Percentiles rank a stretch among this genome's conserved stretches.
These are phyloP conservation scores for Odontophorus gujanensis DNA, from an alignment of 2,113 vertebrate species.

Conservation along the genomic window DNA sequence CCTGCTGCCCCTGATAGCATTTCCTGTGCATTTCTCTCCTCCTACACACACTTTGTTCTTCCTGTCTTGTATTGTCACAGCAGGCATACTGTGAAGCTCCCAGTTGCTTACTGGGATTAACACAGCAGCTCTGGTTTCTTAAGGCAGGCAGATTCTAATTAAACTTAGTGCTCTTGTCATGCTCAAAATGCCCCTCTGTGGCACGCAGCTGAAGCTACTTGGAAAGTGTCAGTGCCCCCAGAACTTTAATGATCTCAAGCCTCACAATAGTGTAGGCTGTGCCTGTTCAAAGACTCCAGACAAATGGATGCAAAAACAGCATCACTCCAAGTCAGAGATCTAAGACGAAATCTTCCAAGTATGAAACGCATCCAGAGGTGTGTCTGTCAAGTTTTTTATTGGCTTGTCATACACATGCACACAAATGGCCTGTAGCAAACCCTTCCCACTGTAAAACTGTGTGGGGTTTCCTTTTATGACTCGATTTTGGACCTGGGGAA, in stretches of 20 bases:
- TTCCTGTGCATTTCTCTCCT: constrained; percentile 31
- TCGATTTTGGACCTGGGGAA: neutral
- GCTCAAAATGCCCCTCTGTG: neutral
- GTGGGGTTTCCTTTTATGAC: neutral
- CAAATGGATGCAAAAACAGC: neutral
- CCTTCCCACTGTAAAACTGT: neutral
- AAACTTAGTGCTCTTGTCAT: neutral
- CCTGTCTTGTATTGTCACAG: neutral
- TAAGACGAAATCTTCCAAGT: neutral
- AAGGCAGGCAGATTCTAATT: neutral
- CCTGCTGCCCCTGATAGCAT: constrained; percentile 25
- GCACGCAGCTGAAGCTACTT: neutral
- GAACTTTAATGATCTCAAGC: neutral
- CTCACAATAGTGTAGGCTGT: neutral
- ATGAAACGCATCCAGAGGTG: neutral
- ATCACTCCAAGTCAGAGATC: neutral
- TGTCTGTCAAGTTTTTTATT: neutral
- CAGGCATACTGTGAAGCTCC: neutral
- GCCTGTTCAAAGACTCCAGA: neutral
- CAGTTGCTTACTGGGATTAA: constrained; percentile 34
- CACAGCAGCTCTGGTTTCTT: neutral
- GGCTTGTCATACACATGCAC: neutral
- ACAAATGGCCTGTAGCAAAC: neutral
- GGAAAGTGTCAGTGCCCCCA: neutral
- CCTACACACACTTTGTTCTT: constrained; percentile 44